Conservation (phyloP, 2,113 vertebrate species). For the Apeltes quadracus region DNA sequence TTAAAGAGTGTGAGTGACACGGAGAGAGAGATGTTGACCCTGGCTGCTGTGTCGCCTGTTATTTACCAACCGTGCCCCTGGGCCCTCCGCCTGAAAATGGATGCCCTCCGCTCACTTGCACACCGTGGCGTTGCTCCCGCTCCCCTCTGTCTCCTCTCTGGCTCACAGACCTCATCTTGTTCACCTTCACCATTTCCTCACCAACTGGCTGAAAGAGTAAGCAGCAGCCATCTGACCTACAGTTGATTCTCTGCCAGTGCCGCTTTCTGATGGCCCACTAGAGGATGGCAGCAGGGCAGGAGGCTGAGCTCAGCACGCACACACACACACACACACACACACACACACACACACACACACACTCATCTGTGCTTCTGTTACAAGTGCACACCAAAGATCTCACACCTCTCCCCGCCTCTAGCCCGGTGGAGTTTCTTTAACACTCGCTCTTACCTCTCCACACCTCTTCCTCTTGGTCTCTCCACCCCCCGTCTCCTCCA, state of each 20-base stretch:
- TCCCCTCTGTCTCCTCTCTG: conserved; percentile 17
- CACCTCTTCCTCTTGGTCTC: conserved; percentile 35
- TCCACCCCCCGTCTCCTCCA: no score
- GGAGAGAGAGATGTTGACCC: conserved; percentile 45
- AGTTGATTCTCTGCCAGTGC: conserved; percentile 63
- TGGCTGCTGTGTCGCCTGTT: conserved; percentile 41
- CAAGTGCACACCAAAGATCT: conserved; percentile 42
- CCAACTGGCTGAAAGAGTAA: conserved; percentile 43
- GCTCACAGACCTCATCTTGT: conserved; percentile 41
- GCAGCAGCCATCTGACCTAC: conserved; percentile 59
- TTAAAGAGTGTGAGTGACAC: conserved; percentile 22
- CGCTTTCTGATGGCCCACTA: conserved; percentile 61
- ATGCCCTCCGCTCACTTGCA: conserved; percentile 61
- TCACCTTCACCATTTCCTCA: conserved; percentile 61
- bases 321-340: conserved; percentile 18
- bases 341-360: conserved; percentile 39
- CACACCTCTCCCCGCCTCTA: conserved; percentile 29
- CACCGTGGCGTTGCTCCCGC: conserved; percentile 30
- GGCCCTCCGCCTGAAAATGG: conserved; percentile 66
- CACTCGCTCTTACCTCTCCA: conserved; percentile 54
- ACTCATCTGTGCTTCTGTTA: conserved; percentile 22
- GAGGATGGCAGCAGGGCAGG: conserved; percentile 58
- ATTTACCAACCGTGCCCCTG: conserved; percentile 55
- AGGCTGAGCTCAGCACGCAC: conserved; percentile 63
- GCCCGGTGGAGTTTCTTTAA: conserved; percentile 28